phyloP scores from a whole-genome alignment of 2,113 vertebrate genomes.

The Acrocephalus arundinaceus region DNA sequence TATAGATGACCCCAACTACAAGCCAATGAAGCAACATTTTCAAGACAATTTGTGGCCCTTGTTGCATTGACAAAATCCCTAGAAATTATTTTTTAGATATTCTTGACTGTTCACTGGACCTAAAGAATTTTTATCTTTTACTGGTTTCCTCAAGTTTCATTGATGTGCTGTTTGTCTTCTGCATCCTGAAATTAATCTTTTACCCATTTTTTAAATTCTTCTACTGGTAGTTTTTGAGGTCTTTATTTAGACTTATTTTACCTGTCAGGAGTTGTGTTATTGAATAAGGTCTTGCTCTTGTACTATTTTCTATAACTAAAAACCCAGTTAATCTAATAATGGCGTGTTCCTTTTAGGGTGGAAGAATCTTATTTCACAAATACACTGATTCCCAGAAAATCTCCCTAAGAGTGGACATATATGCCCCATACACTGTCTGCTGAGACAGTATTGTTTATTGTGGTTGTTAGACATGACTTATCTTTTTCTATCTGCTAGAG shows the following conservation, averaged over 20 bases:
- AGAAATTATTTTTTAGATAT: not conserved
- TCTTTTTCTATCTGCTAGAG: not conserved
- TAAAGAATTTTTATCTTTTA: not conserved
- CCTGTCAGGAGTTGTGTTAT: not conserved
- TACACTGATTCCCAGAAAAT: not conserved
- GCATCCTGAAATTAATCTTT: not conserved
- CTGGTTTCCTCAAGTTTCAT: not conserved
- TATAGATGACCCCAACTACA: not conserved
- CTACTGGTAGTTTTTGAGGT: not conserved
- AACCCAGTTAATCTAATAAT: not conserved
- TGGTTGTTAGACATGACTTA: not conserved
- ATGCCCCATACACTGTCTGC: not conserved
- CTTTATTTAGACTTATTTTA: not conserved
- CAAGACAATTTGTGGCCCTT: not conserved
- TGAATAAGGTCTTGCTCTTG: not conserved
- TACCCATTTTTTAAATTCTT: not conserved
- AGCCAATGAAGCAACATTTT: not conserved
- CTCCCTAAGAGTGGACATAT: not conserved
- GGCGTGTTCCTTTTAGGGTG: not conserved
- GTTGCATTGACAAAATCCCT: not conserved
- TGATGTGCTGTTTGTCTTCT: not conserved
- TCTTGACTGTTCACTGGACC: not conserved
- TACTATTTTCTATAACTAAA: not conserved
- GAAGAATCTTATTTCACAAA: not conserved
- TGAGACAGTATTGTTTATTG: not conserved